A percentile compares a stretch with the other conserved stretches of the same genome.
Conservation (phyloP, 2,888 invertebrate species). For the Mystacides longicornis region DNA sequence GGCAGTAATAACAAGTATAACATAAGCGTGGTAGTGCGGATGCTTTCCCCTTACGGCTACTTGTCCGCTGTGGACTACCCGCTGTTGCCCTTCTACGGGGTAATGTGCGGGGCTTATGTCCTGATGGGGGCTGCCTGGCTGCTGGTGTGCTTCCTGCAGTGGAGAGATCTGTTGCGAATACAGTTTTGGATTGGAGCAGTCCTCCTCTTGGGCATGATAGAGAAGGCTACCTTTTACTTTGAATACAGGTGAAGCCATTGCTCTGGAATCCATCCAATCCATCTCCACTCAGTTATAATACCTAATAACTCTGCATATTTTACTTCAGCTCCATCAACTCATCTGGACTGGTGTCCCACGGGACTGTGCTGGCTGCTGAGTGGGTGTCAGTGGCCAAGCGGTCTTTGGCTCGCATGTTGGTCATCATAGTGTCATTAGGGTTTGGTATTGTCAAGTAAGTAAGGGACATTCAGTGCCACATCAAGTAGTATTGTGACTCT, state of each 20-base stretch:
- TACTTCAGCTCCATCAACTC: conserved; percentile 49
- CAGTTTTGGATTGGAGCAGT: conserved; percentile 97
- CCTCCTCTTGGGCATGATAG: conserved; percentile 78
- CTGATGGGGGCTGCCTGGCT: conserved; percentile 79
- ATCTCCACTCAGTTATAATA: neutral
- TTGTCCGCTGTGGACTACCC: conserved; percentile 88
- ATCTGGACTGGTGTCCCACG: conserved; percentile 56
- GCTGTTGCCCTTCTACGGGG: conserved; percentile 78
- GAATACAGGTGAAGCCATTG: conserved; percentile 52
- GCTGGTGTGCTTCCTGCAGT: conserved; percentile 72
- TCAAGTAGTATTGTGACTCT: no score
- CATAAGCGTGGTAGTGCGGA: conserved; percentile 60
- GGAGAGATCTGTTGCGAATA: conserved; percentile 83
- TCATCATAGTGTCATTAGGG: conserved; percentile 89
- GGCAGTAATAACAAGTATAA: conserved; percentile 46
- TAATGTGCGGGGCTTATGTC: conserved; percentile 84
- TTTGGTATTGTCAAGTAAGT: conserved; percentile 92
- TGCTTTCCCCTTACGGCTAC: conserved; percentile 71
- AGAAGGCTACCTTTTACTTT: conserved; percentile 84
- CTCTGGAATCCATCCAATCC: neutral
- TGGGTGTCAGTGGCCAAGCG: conserved; percentile 87
- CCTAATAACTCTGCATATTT: neutral
- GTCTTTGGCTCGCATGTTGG: conserved; percentile 85
- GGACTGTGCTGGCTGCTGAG: conserved; percentile 79
- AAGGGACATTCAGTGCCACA: no score